A percentile compares a stretch with the other conserved stretches of the same genome.
These are phyloP conservation scores for Mesaphorura yosii DNA, from an alignment of 1,140 invertebrate genomes.

Conservation along the genomic window DNA sequence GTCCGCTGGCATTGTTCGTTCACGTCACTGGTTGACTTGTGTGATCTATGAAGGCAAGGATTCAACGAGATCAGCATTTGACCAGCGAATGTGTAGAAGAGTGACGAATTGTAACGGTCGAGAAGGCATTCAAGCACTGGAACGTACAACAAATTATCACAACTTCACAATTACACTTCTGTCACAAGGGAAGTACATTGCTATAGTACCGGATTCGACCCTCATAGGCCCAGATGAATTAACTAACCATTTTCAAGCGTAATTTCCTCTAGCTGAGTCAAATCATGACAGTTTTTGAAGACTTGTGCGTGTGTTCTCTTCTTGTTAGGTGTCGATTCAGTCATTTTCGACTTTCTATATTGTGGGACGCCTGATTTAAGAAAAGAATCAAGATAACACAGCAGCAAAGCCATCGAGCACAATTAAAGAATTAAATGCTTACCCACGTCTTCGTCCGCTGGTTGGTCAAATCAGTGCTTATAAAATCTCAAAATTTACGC, in stretches of 20 bases:
- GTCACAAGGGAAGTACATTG: slow-evolving; percentile 4
- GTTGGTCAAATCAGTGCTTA: background rate
- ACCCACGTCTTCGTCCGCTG: background rate
- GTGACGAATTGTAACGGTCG: slow-evolving; percentile 4
- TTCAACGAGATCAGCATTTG: slow-evolving; percentile 19
- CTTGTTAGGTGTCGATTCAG: background rate
- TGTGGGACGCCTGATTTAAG: no score
- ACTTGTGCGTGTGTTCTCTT: background rate
- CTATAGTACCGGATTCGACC: background rate
- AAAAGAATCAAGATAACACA: no score
- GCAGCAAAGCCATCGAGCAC: no score
- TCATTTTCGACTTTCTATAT: no score
- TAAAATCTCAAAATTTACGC: no score
- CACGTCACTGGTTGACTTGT: no score
- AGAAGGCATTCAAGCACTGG: slow-evolving; percentile 22
- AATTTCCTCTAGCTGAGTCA: slow-evolving; percentile 18
- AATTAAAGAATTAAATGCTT: no score
- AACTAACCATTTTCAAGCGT: slow-evolving; percentile 21
- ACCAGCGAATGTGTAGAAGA: slow-evolving; percentile 22
- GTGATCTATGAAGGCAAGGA: slow-evolving; percentile 10
- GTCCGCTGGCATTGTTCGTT: no score
- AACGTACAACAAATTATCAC: background rate
- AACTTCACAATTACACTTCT: background rate
- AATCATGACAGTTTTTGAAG: slow-evolving; percentile 7
- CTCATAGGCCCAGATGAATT: background rate